A percentile compares a stretch with the other conserved stretches of the same genome.
phyloP scores from a whole-genome alignment of 2,797 vertebrate species.

The Myotis pilosus region DNA sequence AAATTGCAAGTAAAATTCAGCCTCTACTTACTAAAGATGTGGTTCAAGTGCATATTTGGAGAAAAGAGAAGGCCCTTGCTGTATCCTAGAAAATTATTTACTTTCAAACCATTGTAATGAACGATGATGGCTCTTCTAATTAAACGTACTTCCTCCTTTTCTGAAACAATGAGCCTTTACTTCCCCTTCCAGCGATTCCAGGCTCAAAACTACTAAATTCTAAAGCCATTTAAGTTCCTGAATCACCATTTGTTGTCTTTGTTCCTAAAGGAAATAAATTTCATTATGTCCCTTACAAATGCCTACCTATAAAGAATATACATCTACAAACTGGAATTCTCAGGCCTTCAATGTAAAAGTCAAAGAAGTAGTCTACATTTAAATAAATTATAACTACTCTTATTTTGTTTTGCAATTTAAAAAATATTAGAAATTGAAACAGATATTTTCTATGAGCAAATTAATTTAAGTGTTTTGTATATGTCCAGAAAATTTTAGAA shows the following conservation, averaged over 20 bases:
- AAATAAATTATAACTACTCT: not conserved
- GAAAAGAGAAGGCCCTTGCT: not conserved
- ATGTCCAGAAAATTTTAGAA: not conserved
- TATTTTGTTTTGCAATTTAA: not conserved
- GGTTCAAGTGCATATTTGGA: not conserved
- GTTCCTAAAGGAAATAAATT: not conserved
- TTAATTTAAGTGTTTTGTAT: not conserved
- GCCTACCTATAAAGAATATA: not conserved
- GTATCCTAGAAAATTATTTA: constrained; percentile 40
- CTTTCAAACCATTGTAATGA: not conserved
- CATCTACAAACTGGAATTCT: not conserved
- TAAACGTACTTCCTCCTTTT: constrained; percentile 10
- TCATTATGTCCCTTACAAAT: not conserved
- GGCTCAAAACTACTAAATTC: not conserved
- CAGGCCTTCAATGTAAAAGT: not conserved
- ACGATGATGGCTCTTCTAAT: not conserved
- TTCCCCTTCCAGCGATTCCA: not conserved
- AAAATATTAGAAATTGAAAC: not conserved
- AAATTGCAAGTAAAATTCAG: not conserved
- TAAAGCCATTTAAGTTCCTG: not conserved
- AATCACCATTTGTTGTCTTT: not conserved
- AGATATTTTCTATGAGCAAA: not conserved
- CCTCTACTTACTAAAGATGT: not conserved
- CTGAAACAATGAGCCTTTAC: not conserved
- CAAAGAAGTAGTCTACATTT: not conserved